Evolutionary conservation across 2,113 vertebrate genomes (phyloP), one percentile per base, ranked within the genome.

Genomic region (Myanophis thanlyinensis): DNA sequence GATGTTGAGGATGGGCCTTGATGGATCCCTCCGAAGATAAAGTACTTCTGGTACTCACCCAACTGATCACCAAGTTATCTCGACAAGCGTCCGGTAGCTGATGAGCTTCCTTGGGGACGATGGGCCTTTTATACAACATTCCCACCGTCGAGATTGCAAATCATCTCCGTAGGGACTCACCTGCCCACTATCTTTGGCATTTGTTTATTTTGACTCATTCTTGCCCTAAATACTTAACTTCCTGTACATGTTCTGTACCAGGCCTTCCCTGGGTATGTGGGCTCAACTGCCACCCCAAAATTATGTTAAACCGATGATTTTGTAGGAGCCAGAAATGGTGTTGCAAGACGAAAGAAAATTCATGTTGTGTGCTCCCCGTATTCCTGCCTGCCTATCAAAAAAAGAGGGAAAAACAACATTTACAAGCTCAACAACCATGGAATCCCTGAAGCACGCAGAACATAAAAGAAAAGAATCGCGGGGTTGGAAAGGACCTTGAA

Each of bases 201-300:
- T 89, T 12, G 47, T 84, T 73, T 30, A 5, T 73, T 52, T 54
- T 92, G 91, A 89, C 87, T 92, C 91, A 92, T 89, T 20, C 44
- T n/a, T 35, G 15, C 87, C 7, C 0, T 12, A 89, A 87, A 56
- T 85, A 15, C 5, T n/a, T 23, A 40, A 40, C 73, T 54, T 54
- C 53, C 91, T 18, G 47, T 84, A 48, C 10, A 1, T 40, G 35
- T 7, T 47, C 18, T 53, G 27, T 20, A 5, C 18, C 40, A 49
- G 2, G 5, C 4, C 40, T 35, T 84, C 11, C n/a, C 25, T 49
- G 22, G 27, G n/a, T 2, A n/a, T 73, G 48, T 73, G 87, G 59
- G 59, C 44, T 67, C 40, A 13, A 5, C 18, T 51, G 40, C 47
- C 87, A 89, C 40, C 51, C 87, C 59, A 52, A 13, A 91, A 54